Conservation (phyloP, 2,797 vertebrate species). For the Eidolon dupreanum region DNA sequence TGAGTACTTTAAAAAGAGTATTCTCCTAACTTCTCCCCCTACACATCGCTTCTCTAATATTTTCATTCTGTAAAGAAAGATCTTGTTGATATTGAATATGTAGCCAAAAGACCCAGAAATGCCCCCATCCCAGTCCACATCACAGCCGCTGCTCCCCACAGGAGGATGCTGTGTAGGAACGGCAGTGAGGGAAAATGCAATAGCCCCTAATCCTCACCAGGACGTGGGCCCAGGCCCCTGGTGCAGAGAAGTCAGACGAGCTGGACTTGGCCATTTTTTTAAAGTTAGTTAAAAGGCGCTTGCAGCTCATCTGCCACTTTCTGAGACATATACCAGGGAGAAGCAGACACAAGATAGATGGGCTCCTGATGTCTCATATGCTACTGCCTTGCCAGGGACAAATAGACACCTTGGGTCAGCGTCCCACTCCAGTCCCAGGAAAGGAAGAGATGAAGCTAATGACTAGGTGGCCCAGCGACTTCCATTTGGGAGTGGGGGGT, state of each 20-base stretch:
- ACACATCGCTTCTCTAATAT: neutral
- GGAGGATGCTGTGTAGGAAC: neutral
- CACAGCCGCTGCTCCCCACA: neutral
- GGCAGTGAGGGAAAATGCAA: neutral
- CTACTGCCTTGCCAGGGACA: neutral
- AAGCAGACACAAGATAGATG: neutral
- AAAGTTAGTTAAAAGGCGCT: neutral
- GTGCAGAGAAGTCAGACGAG: neutral
- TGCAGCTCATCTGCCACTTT: neutral
- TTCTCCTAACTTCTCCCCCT: neutral
- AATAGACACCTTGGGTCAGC: neutral
- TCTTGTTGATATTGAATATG: neutral
- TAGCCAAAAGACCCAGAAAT: neutral
- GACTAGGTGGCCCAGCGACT: neutral
- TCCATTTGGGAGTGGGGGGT: neutral
- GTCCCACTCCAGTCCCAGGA: neutral
- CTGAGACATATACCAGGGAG: neutral
- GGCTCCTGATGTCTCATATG: neutral
- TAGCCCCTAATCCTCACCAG: neutral
- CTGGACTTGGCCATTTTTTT: neutral
- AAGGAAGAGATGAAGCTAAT: neutral
- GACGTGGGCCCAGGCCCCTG: neutral
- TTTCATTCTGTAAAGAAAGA: neutral
- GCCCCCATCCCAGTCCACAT: neutral
- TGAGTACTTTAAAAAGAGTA: conserved; percentile 19